Conservation (phyloP, 2,888 invertebrate species). For the Agonum fuliginosum region DNA sequence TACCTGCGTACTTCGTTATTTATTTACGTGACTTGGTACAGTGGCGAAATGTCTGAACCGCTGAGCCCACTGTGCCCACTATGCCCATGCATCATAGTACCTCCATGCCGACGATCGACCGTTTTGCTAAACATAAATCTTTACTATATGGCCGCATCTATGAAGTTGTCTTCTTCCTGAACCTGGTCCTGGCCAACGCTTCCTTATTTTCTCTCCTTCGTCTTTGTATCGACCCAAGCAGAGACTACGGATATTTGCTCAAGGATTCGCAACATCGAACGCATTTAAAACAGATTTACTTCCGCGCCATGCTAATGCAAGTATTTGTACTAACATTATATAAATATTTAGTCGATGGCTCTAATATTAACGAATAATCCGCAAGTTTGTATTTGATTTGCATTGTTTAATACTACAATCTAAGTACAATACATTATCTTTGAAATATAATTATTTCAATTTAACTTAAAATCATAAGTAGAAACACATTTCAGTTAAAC, state of each 20-base stretch:
- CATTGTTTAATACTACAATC: not conserved
- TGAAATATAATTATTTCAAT: not conserved
- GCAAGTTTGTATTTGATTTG: conserved; percentile 16
- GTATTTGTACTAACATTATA: conserved; percentile 22
- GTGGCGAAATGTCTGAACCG: conserved; percentile 45
- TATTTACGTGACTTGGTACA: conserved; percentile 52
- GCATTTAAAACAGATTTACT: conserved; percentile 37
- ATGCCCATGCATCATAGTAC: conserved; percentile 31
- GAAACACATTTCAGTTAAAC: too few relatives aligned
- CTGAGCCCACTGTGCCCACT: conserved; percentile 35
- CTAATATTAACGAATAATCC: conserved; percentile 14
- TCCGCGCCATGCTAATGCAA: conserved; percentile 21
- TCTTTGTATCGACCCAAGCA: conserved; percentile 24
- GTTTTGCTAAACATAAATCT: conserved; percentile 52
- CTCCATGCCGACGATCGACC: conserved; percentile 17
- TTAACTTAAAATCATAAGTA: too few relatives aligned
- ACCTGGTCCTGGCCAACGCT: conserved; percentile 15
- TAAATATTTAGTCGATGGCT: conserved; percentile 27
- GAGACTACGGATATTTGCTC: conserved; percentile 28
- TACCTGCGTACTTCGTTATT: conserved; percentile 55
- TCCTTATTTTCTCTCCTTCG: conserved; percentile 35
- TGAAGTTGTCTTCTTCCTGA: conserved; percentile 47
- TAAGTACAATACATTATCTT: not conserved
- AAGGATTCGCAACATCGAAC: conserved; percentile 31
- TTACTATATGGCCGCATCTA: conserved; percentile 55